Base-by-base conservation (phyloP, 2,888 invertebrate species). In the Acleris laterana region DNA sequence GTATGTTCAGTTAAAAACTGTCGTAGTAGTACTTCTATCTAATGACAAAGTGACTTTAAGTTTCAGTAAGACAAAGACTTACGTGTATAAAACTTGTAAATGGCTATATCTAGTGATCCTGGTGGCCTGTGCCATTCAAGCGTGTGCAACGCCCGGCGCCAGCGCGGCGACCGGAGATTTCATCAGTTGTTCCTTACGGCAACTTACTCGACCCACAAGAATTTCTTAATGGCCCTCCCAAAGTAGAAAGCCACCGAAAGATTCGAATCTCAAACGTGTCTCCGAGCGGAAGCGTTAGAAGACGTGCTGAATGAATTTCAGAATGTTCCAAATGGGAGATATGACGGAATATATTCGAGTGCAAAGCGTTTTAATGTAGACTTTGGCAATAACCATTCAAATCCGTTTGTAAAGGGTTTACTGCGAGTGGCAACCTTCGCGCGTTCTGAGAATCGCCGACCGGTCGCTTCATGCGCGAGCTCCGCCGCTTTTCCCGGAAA, bases 391-490 rank as follows among this genome's bases (percentile, higher is more conserved):
- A 87, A 84, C 81, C 77, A 81, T 81, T 82, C 69, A 74, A 75
- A 82, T 85, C 83, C 82, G 79, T 82, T 82, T 81, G 82, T 80
- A 81, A 65, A 84, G 82, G 83, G 79, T 84, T 84, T 78, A 80
- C 83, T 73, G 77, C 56, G 44, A 59, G 19, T 25, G 58, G 59
- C 87, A 46, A 87, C 89, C 88, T 89, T 88, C 89, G 79, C 80
- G 79, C 80, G 79, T 90, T 90, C 90, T 72, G 69, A 83, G 90
- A 91, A 89, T 75, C 44, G 28, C 32, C 82, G 86, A 86, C 85
- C 88, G 87, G 86, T 87, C 74, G 52, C 46, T 44, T 48, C 48
- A 52, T 51, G 25, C 67, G 65, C 68, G 67, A 65, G 78, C 68
- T 74, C 75, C 72, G 77, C 74, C 71, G 77, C 77, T 77, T 72